Evolutionary conservation across 2,888 invertebrate genomes (phyloP), one percentile per base, ranked within the genome.

Genomic region (Lasioglossum leucozonium): DNA sequence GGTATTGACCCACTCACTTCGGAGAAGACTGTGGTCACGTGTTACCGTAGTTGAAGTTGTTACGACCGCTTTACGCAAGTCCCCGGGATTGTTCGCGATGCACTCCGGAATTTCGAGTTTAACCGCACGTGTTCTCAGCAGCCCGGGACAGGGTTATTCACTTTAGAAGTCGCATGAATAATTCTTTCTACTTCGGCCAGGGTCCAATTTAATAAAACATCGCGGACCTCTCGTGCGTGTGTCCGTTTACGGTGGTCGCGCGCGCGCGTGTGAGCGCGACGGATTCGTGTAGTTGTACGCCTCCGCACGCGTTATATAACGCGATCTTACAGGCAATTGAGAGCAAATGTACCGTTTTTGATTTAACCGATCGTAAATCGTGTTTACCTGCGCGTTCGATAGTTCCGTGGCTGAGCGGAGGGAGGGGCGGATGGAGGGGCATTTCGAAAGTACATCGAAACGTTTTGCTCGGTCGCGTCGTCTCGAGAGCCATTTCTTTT

Each of bases 281-380:
- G 10, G n/a, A n/a, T 11, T 55, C n/a, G n/a, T 55, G 72, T 30
- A 30, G 8, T 62, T 3, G 62, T 62, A 30, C n/a, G n/a, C 30
- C 40, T 26, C 18, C 16, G 72, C 26, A 40, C 58, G 76, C 65
- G 72, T 79, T 79, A 69, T 51, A 62, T 83, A 83, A 83, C 72
- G 22, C 34, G 79, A 75, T 79, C 75, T 76, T 75, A 83, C 82
- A 71, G 75, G 79, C 82, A 79, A 83, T 83, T 83, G 79, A 72
- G 82, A 79, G 34, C 76, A 83, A 83, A 83, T 83, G 82, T 83
- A 83, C 65, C 82, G 82, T 83, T 83, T 77, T 78, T 83, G 79
- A 83, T 79, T 79, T 79, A 83, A 76, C 72, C 72, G 79, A 76
- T 83, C 82, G 79, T 79, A 79, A 79, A 83, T 79, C 62, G 51